Conservation (phyloP, 2,888 invertebrate species). For the Drosophila neonasuta region DNA sequence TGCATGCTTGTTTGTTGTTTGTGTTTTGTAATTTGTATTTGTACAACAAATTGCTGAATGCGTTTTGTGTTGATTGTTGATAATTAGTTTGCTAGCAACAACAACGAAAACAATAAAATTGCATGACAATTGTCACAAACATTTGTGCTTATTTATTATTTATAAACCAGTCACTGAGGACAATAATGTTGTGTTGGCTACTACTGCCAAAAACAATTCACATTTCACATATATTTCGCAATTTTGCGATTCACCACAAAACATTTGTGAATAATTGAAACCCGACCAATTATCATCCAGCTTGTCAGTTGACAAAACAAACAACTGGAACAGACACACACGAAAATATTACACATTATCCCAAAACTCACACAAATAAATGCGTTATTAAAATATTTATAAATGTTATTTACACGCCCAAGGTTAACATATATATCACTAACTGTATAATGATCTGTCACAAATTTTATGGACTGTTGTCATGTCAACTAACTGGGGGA, state of each 20-base stretch:
- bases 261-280: conserved; percentile 61
- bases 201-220: conserved; percentile 29
- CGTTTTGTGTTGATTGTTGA: conserved; percentile 43
- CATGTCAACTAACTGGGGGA: conserved; percentile 13
- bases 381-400: conserved; percentile 48
- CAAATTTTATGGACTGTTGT: conserved; percentile 17
- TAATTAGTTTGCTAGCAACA: conserved; percentile 54
- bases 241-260: conserved; percentile 35
- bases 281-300: conserved; percentile 51
- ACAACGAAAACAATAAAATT: not conserved
- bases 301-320: conserved; percentile 49
- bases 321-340: not conserved
- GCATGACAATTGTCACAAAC: conserved; percentile 31
- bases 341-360: conserved; percentile 22
- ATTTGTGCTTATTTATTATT: conserved; percentile 38
- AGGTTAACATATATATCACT: not conserved
- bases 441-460: conserved; percentile 12
- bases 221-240: conserved; percentile 13
- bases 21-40: conserved; percentile 12
- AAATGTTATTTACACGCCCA: conserved; percentile 34
- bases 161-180: conserved; percentile 30
- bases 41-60: conserved; percentile 24
- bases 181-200: conserved; percentile 5
- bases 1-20: not conserved
- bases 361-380: conserved; percentile 30